Base-by-base conservation (phyloP, 2,113 vertebrate species). In the western clawed frog (Xenopus tropicalis) region DNA sequence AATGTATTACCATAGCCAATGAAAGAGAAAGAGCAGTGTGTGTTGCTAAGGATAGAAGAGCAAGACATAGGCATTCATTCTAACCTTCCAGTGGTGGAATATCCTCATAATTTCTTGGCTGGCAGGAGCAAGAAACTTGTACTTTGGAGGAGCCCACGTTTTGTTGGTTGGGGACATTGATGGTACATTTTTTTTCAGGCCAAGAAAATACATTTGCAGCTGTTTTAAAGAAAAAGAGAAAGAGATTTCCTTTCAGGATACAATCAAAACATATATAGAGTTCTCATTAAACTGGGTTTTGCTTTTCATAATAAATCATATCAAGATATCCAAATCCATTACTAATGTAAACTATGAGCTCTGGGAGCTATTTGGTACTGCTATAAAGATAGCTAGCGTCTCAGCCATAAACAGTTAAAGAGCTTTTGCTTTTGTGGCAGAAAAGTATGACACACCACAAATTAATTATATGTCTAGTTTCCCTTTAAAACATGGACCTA, bases 81-180 rank as follows among this genome's bases (percentile, higher is more conserved):
- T 79, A 57, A 89, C 91, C 88, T 86, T 90, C 88, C 91, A 92
- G 2, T 0, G 81, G 71, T 84, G 69, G 83, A 89, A 90, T 70
- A 93, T 82, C 56, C 4, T 82, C 70, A 16, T 82, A 72, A 93
- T 79, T 77, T 92, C 80, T 78, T 79, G 70, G 67, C 88, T 87
- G 9, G 82, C 14, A 0, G 19, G 0, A 0, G 5, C 44, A 74
- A 93, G 77, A 83, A 77, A 90, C 46, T 43, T 82, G 71, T 90
- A 91, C 0, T 88, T 89, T 0, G 85, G 69, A 0, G 81, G 51
- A 0, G 88, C 86, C 91, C 91, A 93, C 2, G 21, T 79, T 17
- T 10, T 71, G 70, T 92, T 86, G 0, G 0, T 62, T 74, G 87
- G 69, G 0, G 65, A 69, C 80, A 85, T 69, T 0, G 90, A 78